Evolutionary conservation across 2,797 vertebrate species (phyloP).

Genomic region (Coendou prehensilis): DNA sequence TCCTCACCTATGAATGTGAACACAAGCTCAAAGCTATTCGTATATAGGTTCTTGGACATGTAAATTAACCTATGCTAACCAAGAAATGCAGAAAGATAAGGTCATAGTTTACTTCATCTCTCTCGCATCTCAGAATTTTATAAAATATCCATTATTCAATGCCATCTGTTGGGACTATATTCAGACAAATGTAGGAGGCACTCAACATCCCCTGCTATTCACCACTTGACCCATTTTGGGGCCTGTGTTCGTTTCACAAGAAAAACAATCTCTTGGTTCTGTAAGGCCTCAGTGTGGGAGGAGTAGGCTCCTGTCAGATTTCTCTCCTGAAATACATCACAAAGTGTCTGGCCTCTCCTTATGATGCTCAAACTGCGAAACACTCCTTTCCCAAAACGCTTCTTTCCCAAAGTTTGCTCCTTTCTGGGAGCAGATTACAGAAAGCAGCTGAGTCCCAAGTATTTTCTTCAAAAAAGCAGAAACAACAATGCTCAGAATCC

Average conservation of each 20-base stretch:
- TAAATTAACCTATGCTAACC: constrained; percentile 27
- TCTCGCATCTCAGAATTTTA: constrained; percentile 55
- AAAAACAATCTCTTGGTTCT: constrained; percentile 41
- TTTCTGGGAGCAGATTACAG: background rate
- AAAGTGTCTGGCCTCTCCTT: background rate
- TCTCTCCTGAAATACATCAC: background rate
- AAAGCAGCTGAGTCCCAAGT: background rate
- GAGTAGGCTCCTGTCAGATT: background rate
- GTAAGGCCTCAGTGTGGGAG: background rate
- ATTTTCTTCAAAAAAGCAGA: background rate
- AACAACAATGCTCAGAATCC: background rate
- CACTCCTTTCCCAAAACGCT: background rate
- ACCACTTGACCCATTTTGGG: constrained; percentile 76
- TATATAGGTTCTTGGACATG: background rate
- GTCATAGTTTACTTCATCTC: constrained; percentile 26
- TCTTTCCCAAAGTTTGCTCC: background rate
- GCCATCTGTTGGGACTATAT: constrained; percentile 81
- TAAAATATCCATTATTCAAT: constrained; percentile 64
- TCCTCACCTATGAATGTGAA: background rate
- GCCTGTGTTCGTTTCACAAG: constrained; percentile 44
- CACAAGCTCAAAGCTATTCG: background rate
- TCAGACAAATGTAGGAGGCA: constrained; percentile 75
- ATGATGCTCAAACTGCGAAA: background rate
- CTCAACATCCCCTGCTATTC: constrained; percentile 27
- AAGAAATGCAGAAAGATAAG: constrained; percentile 51